A percentile compares a stretch with the other conserved stretches of the same genome.
These are phyloP conservation scores for Ellobium chinense DNA, from an alignment of 2,888 invertebrate genomes.

Conservation along the genomic window DNA sequence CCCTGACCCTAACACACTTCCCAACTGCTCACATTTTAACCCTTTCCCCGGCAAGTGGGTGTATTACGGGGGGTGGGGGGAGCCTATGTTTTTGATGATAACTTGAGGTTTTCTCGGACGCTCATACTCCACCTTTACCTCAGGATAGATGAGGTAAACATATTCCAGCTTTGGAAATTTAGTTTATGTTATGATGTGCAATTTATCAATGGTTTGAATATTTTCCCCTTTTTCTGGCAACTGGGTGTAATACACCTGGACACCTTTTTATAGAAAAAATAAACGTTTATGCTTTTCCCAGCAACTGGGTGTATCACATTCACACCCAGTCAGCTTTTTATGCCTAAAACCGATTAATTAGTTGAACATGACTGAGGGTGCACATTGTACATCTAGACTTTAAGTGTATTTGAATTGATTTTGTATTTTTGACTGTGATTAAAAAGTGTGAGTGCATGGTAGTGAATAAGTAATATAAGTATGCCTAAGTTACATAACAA, in stretches of 20 bases:
- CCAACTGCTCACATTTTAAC: background rate
- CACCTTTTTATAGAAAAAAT: background rate
- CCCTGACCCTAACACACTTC: too few relatives aligned
- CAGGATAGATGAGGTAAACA: background rate
- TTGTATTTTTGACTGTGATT: background rate
- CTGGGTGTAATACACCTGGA: background rate
- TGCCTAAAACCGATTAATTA: background rate
- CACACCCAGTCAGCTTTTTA: background rate
- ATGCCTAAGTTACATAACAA: background rate
- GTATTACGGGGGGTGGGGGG: background rate
- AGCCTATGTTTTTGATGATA: background rate
- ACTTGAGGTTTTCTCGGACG: background rate
- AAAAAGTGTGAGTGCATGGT: background rate
- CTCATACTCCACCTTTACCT: background rate
- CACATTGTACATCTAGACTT: too few relatives aligned
- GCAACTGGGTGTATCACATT: background rate
- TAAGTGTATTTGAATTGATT: background rate
- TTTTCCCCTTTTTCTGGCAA: background rate
- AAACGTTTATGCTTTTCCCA: background rate
- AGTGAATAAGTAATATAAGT: background rate
- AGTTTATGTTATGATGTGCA: background rate
- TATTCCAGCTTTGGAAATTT: background rate
- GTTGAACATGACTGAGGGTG: background rate
- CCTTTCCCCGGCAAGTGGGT: slow-evolving; percentile 8
- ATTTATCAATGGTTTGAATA: background rate